Evolutionary conservation across 2,888 invertebrate genomes (phyloP).

Genomic region (Caenorhabditis sp.): DNA sequence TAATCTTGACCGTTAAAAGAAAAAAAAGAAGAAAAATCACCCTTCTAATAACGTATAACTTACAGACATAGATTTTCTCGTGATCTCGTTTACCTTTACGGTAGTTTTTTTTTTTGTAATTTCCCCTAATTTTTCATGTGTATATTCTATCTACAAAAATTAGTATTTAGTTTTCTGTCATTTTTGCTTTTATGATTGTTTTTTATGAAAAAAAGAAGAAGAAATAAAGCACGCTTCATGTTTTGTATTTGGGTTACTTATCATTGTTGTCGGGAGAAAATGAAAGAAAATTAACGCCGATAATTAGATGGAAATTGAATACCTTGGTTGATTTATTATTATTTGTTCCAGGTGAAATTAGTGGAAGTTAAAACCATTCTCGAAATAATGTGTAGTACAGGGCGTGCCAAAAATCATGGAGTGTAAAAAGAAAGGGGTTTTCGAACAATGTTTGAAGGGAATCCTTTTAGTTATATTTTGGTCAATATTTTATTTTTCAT

Average conservation of each 20-base stretch:
- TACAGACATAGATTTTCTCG: neutral
- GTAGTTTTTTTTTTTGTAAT: neutral
- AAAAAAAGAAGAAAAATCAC: neutral
- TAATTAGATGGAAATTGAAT: no score
- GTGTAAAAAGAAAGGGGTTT: no score
- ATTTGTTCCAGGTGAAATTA: no score
- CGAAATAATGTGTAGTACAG: no score
- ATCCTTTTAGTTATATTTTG: no score
- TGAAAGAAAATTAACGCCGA: neutral
- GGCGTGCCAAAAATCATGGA: no score
- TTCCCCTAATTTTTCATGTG: neutral
- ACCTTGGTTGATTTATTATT: no score
- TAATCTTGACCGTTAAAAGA: no score
- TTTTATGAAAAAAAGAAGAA: neutral
- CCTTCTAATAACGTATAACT: neutral
- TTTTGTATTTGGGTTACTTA: neutral
- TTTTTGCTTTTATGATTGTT: neutral
- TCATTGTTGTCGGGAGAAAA: neutral
- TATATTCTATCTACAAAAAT: neutral
- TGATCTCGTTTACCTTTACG: neutral
- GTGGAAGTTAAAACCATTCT: no score
- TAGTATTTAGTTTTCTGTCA: neutral
- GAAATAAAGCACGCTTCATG: neutral
- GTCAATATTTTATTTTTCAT: no score
- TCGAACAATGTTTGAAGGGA: no score